These are phyloP conservation scores for Julus scandinavius DNA, from an alignment of 2,888 invertebrate genomes.

Conservation along the genomic window DNA sequence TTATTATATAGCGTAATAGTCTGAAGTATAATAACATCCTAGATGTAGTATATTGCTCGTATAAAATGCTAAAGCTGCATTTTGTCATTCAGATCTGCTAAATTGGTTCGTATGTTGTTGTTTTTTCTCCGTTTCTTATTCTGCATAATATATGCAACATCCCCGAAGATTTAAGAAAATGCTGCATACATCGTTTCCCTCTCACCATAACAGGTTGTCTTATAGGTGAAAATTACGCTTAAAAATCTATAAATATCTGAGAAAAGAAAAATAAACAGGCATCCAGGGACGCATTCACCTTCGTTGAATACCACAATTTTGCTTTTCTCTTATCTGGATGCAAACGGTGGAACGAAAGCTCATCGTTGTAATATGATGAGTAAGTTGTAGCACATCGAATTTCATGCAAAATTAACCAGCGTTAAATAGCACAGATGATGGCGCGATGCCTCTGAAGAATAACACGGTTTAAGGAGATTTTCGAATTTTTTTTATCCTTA, in stretches of 20 bases:
- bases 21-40: background rate
- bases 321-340: background rate
- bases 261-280: conserved; percentile 39
- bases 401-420: conserved; percentile 17
- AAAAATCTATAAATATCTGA: conserved; percentile 39
- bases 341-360: background rate
- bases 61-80: background rate
- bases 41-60: background rate
- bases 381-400: conserved; percentile 31
- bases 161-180: background rate
- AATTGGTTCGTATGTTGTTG: background rate
- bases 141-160: background rate
- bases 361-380: background rate
- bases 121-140: background rate
- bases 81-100: conserved; percentile 12
- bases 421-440: background rate
- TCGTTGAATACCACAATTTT: conserved; percentile 6
- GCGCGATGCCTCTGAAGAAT: background rate
- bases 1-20: background rate
- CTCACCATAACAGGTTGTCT: conserved; percentile 6
- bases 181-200: background rate
- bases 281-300: background rate
- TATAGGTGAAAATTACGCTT: conserved; percentile 15
- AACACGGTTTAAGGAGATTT: background rate
- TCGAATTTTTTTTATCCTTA: background rate